These are phyloP conservation scores for Epizoanthus illoricatus DNA, from an alignment of 92 coral and sea anemone genomes.

Conservation along the genomic window DNA sequence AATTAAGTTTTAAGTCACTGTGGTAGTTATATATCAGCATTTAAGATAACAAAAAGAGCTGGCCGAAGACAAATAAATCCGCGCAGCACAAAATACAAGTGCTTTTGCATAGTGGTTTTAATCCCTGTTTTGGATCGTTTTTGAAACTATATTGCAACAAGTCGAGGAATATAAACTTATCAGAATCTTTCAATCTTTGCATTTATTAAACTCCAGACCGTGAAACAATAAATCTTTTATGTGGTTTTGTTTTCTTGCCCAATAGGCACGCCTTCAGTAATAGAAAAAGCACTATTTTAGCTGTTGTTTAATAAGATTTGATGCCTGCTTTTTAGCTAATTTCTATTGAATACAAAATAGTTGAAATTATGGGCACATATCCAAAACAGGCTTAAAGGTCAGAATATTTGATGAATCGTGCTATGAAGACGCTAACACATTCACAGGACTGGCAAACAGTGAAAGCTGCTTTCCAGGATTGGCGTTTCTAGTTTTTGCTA, in stretches of 20 bases:
- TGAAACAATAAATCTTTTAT: constrained; percentile 37
- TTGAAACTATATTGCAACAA: not conserved
- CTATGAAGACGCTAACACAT: not conserved
- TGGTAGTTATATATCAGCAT: constrained; percentile 5
- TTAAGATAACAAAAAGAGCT: not conserved
- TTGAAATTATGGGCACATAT: constrained; percentile 22
- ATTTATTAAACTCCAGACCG: constrained; percentile 34
- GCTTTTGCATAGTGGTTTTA: not conserved
- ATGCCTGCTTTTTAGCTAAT: constrained; percentile 25
- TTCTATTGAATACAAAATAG: constrained; percentile 38
- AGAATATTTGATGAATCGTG: constrained; percentile 22
- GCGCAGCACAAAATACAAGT: not conserved
- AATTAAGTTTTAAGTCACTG: constrained; percentile 38
- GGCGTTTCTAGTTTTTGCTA: not conserved
- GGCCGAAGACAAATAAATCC: no score
- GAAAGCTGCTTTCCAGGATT: not conserved
- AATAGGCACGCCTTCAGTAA: constrained; percentile 7
- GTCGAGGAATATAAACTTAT: constrained; percentile 30
- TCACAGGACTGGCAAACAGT: not conserved
- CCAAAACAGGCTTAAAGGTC: not conserved
- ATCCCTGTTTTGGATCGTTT: not conserved
- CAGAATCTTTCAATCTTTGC: constrained; percentile 24
- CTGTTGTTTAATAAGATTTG: constrained; percentile 22
- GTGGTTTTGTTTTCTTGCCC: not conserved
- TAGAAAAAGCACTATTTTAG: constrained; percentile 34